Evolutionary conservation across 2,797 vertebrate genomes (phyloP).

Genomic region (Craterocephalus amniculus): DNA sequence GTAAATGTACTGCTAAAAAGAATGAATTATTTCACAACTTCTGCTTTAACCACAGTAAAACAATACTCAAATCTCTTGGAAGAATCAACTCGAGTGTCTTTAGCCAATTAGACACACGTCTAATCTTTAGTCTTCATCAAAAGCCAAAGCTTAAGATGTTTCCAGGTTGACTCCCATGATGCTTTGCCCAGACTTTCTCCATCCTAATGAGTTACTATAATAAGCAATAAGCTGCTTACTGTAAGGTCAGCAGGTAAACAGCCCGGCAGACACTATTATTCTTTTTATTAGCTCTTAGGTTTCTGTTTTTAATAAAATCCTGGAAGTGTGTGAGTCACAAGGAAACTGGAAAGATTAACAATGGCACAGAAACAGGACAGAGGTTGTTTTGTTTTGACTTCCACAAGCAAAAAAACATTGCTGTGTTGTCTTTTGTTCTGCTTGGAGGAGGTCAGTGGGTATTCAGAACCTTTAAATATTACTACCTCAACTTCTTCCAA

Average conservation of each 20-base stretch:
- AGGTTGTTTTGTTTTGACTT: background rate
- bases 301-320: slow-evolving; percentile 26
- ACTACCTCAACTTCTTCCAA: background rate
- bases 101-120: background rate
- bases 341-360: background rate
- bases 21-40: background rate
- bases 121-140: slow-evolving; percentile 7
- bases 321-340: slow-evolving; percentile 13
- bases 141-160: background rate
- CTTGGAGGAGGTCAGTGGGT: background rate
- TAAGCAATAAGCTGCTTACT: slow-evolving; percentile 29
- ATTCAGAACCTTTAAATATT: background rate
- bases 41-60: background rate
- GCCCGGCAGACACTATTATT: background rate
- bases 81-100: background rate
- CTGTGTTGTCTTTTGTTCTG: background rate
- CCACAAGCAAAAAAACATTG: background rate
- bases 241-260: slow-evolving; percentile 33
- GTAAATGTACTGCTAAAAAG: background rate
- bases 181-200: slow-evolving; percentile 19
- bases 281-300: background rate
- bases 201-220: slow-evolving; percentile 13
- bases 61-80: background rate
- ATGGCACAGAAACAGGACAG: slow-evolving; percentile 15
- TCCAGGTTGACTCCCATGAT: slow-evolving; percentile 30